These are phyloP conservation scores for Drosophila repleta DNA, from an alignment of 1,140 invertebrate genomes.

Conservation along the genomic window DNA sequence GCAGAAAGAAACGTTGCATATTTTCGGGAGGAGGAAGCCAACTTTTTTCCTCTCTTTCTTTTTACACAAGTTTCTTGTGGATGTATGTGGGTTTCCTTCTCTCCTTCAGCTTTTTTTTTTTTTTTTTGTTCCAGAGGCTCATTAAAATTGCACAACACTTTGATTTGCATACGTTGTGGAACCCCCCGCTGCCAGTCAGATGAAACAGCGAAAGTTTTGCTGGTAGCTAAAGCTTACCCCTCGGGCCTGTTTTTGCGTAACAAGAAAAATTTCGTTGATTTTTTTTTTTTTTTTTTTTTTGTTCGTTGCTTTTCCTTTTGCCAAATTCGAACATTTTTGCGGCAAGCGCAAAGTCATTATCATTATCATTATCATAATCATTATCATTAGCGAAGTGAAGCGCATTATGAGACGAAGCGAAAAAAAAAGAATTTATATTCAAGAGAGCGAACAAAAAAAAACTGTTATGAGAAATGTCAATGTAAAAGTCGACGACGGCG, in stretches of 20 bases:
- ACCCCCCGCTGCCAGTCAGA: neutral
- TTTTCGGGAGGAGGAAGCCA: conserved; percentile 27
- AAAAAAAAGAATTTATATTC: conserved; percentile 39
- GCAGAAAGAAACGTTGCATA: conserved; percentile 44
- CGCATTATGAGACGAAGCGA: conserved; percentile 18
- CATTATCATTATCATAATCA: conserved; percentile 55
- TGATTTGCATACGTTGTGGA: conserved; percentile 66
- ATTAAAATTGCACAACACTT: conserved; percentile 80
- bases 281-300: too few relatives aligned
- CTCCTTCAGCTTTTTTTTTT: neutral
- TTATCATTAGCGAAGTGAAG: conserved; percentile 34
- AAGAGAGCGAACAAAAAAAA: conserved; percentile 5
- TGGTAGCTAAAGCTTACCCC: conserved; percentile 4
- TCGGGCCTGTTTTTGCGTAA: conserved; percentile 24
- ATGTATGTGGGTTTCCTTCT: neutral
- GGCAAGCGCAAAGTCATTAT: conserved; percentile 49
- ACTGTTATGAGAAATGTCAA: conserved; percentile 13
- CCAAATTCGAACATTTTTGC: conserved; percentile 49
- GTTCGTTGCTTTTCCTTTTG: conserved; percentile 20
- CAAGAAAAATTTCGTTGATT: conserved; percentile 1
- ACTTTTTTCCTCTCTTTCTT: conserved; percentile 1
- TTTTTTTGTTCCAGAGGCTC: conserved; percentile 32
- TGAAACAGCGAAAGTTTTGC: conserved; percentile 48
- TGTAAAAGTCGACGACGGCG: neutral
- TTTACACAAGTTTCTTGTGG: conserved; percentile 44